phyloP scores from a whole-genome alignment of 1,140 invertebrate genomes.

The Drosophila mayri region DNA sequence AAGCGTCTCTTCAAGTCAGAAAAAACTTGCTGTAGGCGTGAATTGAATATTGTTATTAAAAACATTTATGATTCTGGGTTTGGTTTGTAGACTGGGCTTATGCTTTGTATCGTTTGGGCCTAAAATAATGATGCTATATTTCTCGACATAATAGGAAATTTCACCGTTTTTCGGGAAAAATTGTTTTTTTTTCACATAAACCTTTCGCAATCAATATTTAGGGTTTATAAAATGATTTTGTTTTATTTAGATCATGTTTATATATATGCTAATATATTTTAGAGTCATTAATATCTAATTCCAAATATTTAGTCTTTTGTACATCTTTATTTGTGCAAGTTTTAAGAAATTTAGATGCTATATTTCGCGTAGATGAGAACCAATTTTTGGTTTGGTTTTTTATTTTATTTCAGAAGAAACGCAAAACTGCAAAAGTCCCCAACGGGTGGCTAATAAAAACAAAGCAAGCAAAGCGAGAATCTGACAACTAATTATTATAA shows the following conservation, averaged over 20 bases:
- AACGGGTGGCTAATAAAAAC: not conserved
- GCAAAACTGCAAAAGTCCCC: no score
- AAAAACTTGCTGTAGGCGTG: not conserved
- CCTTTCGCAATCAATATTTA: no score
- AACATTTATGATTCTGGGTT: not conserved
- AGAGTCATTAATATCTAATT: not conserved
- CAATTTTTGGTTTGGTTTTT: no score
- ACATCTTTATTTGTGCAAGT: no score
- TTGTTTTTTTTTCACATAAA: no score
- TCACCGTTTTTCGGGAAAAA: not conserved
- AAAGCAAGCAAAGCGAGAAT: not conserved
- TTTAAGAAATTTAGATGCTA: no score
- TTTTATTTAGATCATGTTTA: not conserved
- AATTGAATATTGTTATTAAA: slow-evolving; percentile 20
- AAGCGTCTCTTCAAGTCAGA: not conserved
- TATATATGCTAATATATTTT: not conserved
- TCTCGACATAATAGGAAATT: slow-evolving; percentile 1
- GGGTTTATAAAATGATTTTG: not conserved
- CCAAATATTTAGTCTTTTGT: not conserved
- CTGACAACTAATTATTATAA: slow-evolving; percentile 30
- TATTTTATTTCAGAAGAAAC: not conserved
- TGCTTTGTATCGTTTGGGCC: not conserved
- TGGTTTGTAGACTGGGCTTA: not conserved
- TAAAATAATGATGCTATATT: not conserved
- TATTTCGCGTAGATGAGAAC: no score